phyloP scores from a whole-genome alignment of 1,140 invertebrate genomes.

The Odontomachus brunneus region DNA sequence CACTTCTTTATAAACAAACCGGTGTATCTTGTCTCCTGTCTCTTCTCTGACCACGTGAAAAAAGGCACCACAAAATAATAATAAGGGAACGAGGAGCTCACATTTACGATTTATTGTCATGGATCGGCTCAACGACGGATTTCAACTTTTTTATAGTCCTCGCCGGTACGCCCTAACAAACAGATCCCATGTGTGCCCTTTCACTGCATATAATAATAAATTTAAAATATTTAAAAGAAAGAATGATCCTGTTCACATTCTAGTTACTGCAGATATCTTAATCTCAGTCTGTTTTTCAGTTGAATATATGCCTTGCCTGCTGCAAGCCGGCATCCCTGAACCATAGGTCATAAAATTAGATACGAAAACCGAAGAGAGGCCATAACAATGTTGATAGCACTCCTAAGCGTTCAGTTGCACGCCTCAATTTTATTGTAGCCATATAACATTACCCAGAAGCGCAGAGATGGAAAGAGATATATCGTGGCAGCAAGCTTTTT shows the following conservation, averaged over 20 bases:
- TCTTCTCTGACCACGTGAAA: not conserved
- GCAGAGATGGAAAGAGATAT: too few species aligned
- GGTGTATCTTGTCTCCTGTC: not conserved
- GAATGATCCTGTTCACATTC: too few species aligned
- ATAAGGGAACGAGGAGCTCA: not conserved
- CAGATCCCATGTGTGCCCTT: not conserved
- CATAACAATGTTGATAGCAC: not conserved
- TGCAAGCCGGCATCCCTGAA: not conserved
- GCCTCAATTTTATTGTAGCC: not conserved
- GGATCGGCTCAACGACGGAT: not conserved
- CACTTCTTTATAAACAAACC: not conserved
- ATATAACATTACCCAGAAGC: too few species aligned
- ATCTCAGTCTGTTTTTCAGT: too few species aligned
- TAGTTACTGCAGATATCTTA: too few species aligned
- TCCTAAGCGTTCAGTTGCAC: not conserved
- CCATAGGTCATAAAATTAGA: constrained; percentile 47
- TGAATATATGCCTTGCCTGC: not conserved
- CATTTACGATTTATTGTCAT: constrained; percentile 13
- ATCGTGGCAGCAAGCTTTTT: too few species aligned
- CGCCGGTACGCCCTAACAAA: too few species aligned
- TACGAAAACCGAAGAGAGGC: not conserved
- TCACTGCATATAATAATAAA: too few species aligned
- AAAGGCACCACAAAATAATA: not conserved
- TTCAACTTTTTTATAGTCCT: constrained; percentile 3
- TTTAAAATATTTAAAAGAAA: too few species aligned